Percentiles rank a stretch among this genome's conserved stretches.
phyloP scores from a whole-genome alignment of 2,797 vertebrate genomes.

The Australoheros facetus region DNA sequence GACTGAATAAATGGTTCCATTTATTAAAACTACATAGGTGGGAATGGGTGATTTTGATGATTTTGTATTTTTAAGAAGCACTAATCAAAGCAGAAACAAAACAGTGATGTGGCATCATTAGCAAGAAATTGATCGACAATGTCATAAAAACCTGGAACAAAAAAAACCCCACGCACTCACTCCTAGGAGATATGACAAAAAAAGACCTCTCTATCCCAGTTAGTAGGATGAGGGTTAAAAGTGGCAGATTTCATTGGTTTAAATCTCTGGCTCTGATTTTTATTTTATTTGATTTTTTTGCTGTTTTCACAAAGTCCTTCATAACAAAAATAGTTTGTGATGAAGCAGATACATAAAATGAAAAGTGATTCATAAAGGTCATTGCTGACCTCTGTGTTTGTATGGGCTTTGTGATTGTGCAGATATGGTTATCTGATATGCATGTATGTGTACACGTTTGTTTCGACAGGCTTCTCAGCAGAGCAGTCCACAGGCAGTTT shows the following conservation, averaged over 20 bases:
- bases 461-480: conserved; percentile 90
- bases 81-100: background rate
- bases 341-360: background rate
- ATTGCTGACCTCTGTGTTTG: conserved; percentile 18
- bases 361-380: conserved; percentile 3
- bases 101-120: background rate
- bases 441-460: conserved; percentile 1
- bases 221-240: background rate
- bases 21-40: background rate
- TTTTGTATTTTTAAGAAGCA: background rate
- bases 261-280: conserved; percentile 58
- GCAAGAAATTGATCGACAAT: accelerated
- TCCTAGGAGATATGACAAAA: background rate
- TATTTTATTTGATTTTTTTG: background rate
- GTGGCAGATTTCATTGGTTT: conserved; percentile 1
- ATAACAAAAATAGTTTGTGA: conserved; percentile 11
- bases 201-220: background rate
- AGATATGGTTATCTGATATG: conserved; percentile 9
- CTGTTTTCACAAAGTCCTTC: background rate
- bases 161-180: too few relatives aligned
- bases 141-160: accelerated
- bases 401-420: background rate
- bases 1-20: too few relatives aligned
- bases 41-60: background rate
- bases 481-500: conserved; percentile 94